Evolutionary conservation across 2,888 invertebrate genomes (phyloP), one percentile per base, ranked within the genome.

Genomic region (Apamea crenata): DNA sequence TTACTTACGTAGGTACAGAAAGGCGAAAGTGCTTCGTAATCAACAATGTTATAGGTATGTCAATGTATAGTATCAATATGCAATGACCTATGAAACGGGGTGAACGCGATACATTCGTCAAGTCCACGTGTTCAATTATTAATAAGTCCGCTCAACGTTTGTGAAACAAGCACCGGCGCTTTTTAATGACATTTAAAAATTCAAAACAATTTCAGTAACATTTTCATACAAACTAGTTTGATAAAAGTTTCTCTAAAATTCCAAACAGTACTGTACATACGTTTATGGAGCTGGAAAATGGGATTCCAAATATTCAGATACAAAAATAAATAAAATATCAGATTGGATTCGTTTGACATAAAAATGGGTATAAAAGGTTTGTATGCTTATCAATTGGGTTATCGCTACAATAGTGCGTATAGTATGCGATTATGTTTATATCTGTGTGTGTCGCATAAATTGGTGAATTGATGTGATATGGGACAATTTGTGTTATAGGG

Each of bases 131-230:
- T 63, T 85, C 74, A 86, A 77, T 83, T 78, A 84, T 80, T 77
- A 85, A 85, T 69, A 84, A 63, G 47, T 65, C 3, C 36, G 18
- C 36, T 66, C 71, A 65, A 6, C 53, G 59, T 63, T 73, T 65
- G 59, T 75, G 53, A 68, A 56, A 29, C 47, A 40, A 8, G 47
- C 65, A 69, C 67, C 25, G 25, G 12, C 25, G 14, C 71, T 74
- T 86, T 80, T 76, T 72, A 87, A 74, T 87, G 71, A 85, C 74
- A 18, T 61, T 70, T 87, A 69, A 87, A 85, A 73, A 87, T 84
- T 85, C 87, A 85, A 74, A 86, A 72, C 84, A 77, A 77, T 80
- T 77, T 76, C 66, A 29, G 63, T 63, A 50, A 53, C 78, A 61
- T 83, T 76, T 86, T 73, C 73, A 74, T 63, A 66, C 69, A 67